Conservation (phyloP, 2,113 vertebrate species). For the Siniperca knerii region DNA sequence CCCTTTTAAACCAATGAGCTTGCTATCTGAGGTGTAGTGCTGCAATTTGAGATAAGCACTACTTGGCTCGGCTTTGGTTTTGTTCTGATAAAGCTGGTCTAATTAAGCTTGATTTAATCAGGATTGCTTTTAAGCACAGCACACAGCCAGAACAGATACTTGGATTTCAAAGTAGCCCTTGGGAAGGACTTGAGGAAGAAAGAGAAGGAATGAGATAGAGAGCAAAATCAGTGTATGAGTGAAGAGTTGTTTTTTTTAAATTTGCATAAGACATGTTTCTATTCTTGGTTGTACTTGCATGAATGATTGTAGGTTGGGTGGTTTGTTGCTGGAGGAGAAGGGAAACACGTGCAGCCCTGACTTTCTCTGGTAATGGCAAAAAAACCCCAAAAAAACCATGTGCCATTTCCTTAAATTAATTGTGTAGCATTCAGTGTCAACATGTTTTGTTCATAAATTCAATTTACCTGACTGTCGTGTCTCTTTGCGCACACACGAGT, state of each 20-base stretch:
- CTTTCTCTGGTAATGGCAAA: conserved; percentile 39
- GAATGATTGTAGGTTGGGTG: conserved; percentile 56
- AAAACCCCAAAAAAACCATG: conserved; percentile 16
- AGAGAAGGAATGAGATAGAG: conserved; percentile 70
- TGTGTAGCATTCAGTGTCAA: conserved; percentile 61
- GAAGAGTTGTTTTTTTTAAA: conserved; percentile 68
- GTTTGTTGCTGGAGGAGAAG: conserved; percentile 50
- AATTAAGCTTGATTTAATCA: conserved; percentile 88
- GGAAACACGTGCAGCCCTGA: conserved; percentile 36
- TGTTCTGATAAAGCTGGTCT: conserved; percentile 84
- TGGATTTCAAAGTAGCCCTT: conserved; percentile 82
- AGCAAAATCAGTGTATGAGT: conserved; percentile 72
- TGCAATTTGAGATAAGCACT: conserved; percentile 84
- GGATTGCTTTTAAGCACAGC: conserved; percentile 82
- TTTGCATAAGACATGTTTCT: conserved; percentile 70
- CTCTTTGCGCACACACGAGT: conserved; percentile 58
- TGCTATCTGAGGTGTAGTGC: conserved; percentile 77
- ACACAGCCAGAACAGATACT: conserved; percentile 77
- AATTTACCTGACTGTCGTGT: conserved; percentile 75
- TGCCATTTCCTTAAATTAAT: conserved; percentile 76
- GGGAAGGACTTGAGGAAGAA: conserved; percentile 79
- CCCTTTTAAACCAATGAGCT: conserved; percentile 73
- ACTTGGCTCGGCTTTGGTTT: conserved; percentile 80
- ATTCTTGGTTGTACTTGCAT: conserved; percentile 70
- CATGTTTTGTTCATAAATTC: conserved; percentile 75